phyloP scores from a whole-genome alignment of 2,888 invertebrate species.

The Linyphia triangularis region DNA sequence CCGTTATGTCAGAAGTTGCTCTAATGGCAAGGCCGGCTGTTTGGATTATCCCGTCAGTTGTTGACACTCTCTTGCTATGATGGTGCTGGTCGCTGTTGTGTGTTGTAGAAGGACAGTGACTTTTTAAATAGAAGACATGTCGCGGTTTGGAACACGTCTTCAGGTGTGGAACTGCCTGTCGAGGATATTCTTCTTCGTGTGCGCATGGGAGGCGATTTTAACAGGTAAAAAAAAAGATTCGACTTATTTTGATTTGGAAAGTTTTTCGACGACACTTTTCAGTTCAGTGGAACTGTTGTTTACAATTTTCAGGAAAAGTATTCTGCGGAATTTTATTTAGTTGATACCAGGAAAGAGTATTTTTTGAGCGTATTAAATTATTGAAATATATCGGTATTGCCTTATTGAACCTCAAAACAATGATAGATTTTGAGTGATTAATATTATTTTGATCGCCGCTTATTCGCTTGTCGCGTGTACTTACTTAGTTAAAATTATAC shows the following conservation, averaged over 20 bases:
- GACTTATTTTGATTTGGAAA: too few species aligned
- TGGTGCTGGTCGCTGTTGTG: conserved; percentile 17
- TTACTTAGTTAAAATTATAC: too few species aligned
- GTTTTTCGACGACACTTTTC: conserved; percentile 13
- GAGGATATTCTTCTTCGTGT: conserved; percentile 52
- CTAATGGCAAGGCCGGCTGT: neutral
- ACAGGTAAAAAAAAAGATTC: conserved; percentile 64
- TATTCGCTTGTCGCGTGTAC: too few species aligned
- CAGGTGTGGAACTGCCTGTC: conserved; percentile 27
- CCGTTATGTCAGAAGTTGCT: conserved; percentile 39
- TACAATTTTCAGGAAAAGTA: too few species aligned
- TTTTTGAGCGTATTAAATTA: too few species aligned
- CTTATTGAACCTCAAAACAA: too few species aligned
- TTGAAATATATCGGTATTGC: too few species aligned
- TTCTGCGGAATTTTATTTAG: too few species aligned
- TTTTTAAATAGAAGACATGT: conserved; percentile 19
- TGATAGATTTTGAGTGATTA: too few species aligned
- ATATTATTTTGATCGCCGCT: too few species aligned
- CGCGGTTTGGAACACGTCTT: neutral
- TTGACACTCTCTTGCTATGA: conserved; percentile 29
- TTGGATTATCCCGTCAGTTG: conserved; percentile 47
- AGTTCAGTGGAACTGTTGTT: too few species aligned
- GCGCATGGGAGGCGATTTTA: conserved; percentile 50
- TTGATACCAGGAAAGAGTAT: too few species aligned
- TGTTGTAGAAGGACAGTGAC: conserved; percentile 34